phyloP scores from a whole-genome alignment of 2,888 invertebrate species.

The Ptychoptera albimana region DNA sequence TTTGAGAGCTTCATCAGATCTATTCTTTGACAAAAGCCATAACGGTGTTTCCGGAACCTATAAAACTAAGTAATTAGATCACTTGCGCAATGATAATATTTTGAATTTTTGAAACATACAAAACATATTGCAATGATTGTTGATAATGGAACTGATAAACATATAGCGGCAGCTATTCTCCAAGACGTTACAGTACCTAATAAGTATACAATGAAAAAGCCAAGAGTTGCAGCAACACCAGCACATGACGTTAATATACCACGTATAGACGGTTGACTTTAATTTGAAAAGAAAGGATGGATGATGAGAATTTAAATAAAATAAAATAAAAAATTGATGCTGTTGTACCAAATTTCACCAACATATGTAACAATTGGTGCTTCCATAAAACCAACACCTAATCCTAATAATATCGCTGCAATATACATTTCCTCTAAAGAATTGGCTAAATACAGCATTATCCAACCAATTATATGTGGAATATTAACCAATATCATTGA shows the following conservation, averaged over 20 bases:
- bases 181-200: constrained; percentile 37
- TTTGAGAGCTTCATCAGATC: constrained; percentile 34
- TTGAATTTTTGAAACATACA: constrained; percentile 23
- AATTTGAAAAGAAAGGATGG: constrained; percentile 11
- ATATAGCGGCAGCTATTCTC: constrained; percentile 36
- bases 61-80: constrained; percentile 7
- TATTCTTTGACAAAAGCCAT: constrained; percentile 40
- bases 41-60: constrained; percentile 43
- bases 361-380: constrained; percentile 43
- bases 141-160: constrained; percentile 33
- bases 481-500: constrained; percentile 39
- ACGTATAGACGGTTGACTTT: constrained; percentile 36
- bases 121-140: constrained; percentile 36
- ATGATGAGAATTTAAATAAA: neutral
- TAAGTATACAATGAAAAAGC: constrained; percentile 36
- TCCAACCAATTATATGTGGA: constrained; percentile 39
- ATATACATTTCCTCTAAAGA: constrained; percentile 33
- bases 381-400: constrained; percentile 43
- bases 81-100: neutral
- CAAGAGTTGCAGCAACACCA: constrained; percentile 27
- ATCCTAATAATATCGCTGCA: constrained; percentile 36
- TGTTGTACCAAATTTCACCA: constrained; percentile 35
- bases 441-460: constrained; percentile 36
- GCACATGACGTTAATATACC: constrained; percentile 38
- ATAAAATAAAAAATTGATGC: neutral